Base-by-base conservation (phyloP, 1,140 invertebrate species). In the Phthorimaea operculella region DNA sequence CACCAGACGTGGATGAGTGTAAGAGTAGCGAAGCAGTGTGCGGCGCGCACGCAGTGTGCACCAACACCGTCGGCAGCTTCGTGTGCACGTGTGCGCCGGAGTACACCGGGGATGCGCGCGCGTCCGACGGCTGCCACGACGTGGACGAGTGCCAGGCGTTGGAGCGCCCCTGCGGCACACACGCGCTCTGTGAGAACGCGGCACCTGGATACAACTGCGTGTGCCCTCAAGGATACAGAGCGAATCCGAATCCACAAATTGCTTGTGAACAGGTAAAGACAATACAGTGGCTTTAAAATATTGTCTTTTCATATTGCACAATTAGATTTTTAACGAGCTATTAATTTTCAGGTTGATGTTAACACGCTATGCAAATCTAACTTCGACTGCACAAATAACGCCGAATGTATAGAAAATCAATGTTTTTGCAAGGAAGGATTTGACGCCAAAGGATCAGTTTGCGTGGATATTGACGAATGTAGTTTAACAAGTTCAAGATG, bases 361-460 rank as follows among this genome's bases (percentile, higher is more conserved):
- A 93, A 91, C 52, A 93, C 93, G 8, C 80, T 93, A n/a, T 97
- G 95, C 69, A 91, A 91, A 86, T 91, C 91, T 4, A 95, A 96
- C 68, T 96, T 95, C 67, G 94, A 97, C 70, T 97, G 95, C 73
- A 94, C 94, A 14, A 96, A 95, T 76, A 96, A 97, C 77, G 95
- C 94, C 0, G 93, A 95, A 77, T 97, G 95, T 70, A 89, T 94
- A 36, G 92, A 96, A 68, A 90, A 90, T 52, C 94, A 94, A 72
- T 99, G 97, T 79, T 94, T 94, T 82, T 99, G 97, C 70, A 91
- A 93, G 73, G 89, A 93, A 63, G 94, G 95, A 11, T 98, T 98
- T 79, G 89, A 92, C 60, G 91, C 94, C 1, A 89, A 89, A 50
- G 91, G 92, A 39, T 90, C 94, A 0, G 87, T 90, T 56, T 96